Conservation (phyloP, 2,888 invertebrate genomes). For the Drosophila setosimentum region DNA sequence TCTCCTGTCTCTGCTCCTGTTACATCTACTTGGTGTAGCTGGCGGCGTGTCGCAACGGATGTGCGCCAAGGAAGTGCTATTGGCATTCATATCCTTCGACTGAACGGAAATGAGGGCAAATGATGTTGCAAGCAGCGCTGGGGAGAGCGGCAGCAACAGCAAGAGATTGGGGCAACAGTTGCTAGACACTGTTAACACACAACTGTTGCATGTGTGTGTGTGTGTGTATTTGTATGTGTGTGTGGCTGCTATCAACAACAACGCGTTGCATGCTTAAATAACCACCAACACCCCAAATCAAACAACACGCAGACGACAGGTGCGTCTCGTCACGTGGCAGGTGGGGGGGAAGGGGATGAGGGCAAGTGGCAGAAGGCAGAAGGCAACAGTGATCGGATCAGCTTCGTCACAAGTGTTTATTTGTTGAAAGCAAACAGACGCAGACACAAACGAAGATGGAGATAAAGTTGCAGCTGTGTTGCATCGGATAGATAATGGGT, state of each 20-base stretch:
- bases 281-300: slow-evolving; percentile 49
- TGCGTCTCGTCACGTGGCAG: slow-evolving; percentile 16
- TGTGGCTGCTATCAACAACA: slow-evolving; percentile 27
- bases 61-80: slow-evolving; percentile 76
- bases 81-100: slow-evolving; percentile 77
- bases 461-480: slow-evolving; percentile 43
- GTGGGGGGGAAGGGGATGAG: not conserved
- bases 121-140: slow-evolving; percentile 55
- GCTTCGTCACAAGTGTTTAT: slow-evolving; percentile 73
- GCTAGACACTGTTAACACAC: slow-evolving; percentile 52
- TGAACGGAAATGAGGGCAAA: slow-evolving; percentile 66
- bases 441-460: slow-evolving; percentile 25
- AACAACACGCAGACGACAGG: slow-evolving; percentile 36
- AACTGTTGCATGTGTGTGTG: slow-evolving; percentile 74
- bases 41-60: slow-evolving; percentile 68
- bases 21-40: slow-evolving; percentile 11
- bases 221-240: slow-evolving; percentile 29
- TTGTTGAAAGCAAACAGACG: slow-evolving; percentile 62
- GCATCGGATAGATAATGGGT: slow-evolving; percentile 53
- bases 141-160: not conserved
- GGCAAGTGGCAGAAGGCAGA: not conserved
- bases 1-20: not conserved
- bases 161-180: not conserved
- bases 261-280: slow-evolving; percentile 65
- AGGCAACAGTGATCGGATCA: slow-evolving; percentile 66